phyloP scores from a whole-genome alignment of 2,888 invertebrate genomes.

The Papilio demoleus region DNA sequence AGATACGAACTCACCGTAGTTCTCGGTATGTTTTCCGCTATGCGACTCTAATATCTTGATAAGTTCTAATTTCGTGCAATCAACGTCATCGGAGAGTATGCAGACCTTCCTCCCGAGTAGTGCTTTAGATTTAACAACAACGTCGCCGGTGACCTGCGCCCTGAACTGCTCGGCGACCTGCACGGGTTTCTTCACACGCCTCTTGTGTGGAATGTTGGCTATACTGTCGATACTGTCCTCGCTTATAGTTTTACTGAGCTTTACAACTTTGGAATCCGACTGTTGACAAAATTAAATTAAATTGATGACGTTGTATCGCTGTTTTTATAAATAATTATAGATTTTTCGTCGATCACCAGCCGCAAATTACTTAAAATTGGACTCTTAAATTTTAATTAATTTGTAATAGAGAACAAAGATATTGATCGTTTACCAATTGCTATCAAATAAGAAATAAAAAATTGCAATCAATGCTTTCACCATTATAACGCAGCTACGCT shows the following conservation, averaged over 20 bases:
- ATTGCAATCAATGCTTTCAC: no score
- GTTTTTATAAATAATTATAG: neutral
- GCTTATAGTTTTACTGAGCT: conserved; percentile 62
- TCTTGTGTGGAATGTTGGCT: conserved; percentile 54
- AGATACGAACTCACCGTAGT: conserved; percentile 60
- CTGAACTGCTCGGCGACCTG: conserved; percentile 66
- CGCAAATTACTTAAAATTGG: no score
- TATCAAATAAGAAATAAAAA: no score
- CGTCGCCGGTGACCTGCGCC: conserved; percentile 46
- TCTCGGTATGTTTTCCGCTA: conserved; percentile 67
- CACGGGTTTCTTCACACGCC: conserved; percentile 54
- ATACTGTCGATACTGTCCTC: conserved; percentile 53
- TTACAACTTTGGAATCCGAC: conserved; percentile 64
- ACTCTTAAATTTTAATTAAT: no score
- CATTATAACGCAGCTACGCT: no score
- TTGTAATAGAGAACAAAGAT: no score
- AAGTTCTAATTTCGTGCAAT: conserved; percentile 61
- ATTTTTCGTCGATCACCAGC: no score
- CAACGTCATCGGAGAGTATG: conserved; percentile 68
- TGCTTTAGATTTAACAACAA: conserved; percentile 61
- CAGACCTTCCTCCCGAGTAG: conserved; percentile 63
- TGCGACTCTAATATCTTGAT: conserved; percentile 64
- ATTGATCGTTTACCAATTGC: no score
- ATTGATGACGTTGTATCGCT: neutral
- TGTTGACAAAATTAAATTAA: conserved; percentile 40